Conservation (phyloP, 2,888 invertebrate genomes). For the Andricus curvator region DNA sequence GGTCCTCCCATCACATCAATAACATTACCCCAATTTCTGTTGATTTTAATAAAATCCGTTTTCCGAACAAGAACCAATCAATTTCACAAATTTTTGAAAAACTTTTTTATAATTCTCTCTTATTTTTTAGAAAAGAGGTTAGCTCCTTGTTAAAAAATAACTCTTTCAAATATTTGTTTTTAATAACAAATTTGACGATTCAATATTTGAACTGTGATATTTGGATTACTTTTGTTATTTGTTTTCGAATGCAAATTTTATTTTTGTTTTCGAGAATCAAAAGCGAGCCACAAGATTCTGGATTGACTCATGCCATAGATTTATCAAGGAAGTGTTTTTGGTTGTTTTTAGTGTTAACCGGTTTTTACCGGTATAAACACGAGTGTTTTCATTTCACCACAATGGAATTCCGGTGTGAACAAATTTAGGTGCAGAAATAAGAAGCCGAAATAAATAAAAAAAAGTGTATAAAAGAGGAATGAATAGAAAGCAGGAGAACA, state of each 20-base stretch:
- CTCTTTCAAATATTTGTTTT: too few species aligned
- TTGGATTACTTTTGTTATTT: background rate
- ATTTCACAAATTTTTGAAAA: too few species aligned
- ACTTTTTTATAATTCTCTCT: too few species aligned
- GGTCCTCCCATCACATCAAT: too few species aligned
- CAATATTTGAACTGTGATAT: too few species aligned
- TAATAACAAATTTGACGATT: too few species aligned
- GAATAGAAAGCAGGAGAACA: conserved; percentile 16
- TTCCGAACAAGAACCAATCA: too few species aligned
- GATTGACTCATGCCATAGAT: background rate
- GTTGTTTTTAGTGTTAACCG: conserved; percentile 6
- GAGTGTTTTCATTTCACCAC: conserved; percentile 35
- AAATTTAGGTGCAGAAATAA: conserved; percentile 7
- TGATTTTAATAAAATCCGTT: too few species aligned
- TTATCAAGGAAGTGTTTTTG: conserved; percentile 27
- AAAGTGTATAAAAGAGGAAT: conserved; percentile 8
- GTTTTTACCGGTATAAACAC: conserved; percentile 7
- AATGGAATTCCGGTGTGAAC: conserved; percentile 32
- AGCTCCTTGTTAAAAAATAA: too few species aligned
- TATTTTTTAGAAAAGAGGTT: too few species aligned
- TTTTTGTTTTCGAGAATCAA: background rate
- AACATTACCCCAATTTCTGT: too few species aligned
- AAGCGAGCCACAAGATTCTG: background rate
- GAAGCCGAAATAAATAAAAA: background rate
- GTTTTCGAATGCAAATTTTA: background rate